Percentiles rank a stretch among this genome's conserved stretches.
phyloP scores from a whole-genome alignment of 2,888 invertebrate species.

The Tenthredo scrophulariae region DNA sequence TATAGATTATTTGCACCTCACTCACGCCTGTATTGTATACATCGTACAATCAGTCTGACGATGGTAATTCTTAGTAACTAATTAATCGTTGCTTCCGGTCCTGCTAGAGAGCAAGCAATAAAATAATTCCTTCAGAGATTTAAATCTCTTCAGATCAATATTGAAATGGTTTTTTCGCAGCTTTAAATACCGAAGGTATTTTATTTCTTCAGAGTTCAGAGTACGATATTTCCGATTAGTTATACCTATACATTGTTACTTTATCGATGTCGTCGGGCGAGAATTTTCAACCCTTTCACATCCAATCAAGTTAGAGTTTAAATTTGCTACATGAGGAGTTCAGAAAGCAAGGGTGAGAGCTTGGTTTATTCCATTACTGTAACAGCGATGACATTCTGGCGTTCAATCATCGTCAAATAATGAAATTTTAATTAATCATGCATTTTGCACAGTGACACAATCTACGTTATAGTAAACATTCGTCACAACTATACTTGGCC shows the following conservation, averaged over 20 bases:
- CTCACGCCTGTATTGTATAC: not conserved
- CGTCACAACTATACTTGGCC: conserved; percentile 32
- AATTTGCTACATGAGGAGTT: not conserved
- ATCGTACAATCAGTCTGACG: not conserved
- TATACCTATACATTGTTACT: not conserved
- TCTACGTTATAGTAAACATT: not conserved
- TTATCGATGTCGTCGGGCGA: not conserved
- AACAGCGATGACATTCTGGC: not conserved
- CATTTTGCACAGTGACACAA: not conserved
- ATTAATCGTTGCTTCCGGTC: conserved; percentile 11
- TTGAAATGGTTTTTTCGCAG: not conserved
- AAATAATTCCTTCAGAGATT: not conserved
- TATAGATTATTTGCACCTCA: not conserved
- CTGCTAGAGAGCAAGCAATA: not conserved
- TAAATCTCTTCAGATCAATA: not conserved
- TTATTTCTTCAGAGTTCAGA: not conserved
- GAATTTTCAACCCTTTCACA: conserved; percentile 3
- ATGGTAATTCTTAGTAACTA: not conserved
- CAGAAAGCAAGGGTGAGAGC: not conserved
- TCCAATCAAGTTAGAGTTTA: not conserved
- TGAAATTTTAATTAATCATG: not conserved
- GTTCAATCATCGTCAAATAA: not conserved
- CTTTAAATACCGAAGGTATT: not conserved
- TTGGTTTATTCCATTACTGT: not conserved
- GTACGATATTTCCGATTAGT: not conserved